Evolutionary conservation across 2,113 vertebrate genomes (phyloP).

Genomic region (Lepisosteus osseus): DNA sequence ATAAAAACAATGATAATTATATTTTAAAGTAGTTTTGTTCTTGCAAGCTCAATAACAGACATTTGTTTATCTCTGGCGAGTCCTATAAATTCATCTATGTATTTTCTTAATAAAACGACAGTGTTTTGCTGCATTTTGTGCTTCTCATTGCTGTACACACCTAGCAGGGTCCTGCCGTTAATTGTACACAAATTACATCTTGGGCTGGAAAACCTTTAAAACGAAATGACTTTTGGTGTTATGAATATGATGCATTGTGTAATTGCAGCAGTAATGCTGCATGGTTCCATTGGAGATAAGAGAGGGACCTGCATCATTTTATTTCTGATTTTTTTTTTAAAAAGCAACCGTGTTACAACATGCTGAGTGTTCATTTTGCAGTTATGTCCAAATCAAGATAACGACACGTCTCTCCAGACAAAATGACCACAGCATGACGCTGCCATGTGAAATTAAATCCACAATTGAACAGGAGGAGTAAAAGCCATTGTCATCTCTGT

Average conservation of each 20-base stretch:
- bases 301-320: slow-evolving; percentile 40
- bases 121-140: background rate
- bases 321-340: slow-evolving; percentile 17
- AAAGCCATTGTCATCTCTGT: slow-evolving; percentile 54
- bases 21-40: background rate
- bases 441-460: slow-evolving; percentile 74
- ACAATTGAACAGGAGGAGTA: slow-evolving; percentile 62
- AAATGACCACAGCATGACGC: slow-evolving; percentile 75
- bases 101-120: background rate
- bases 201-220: background rate
- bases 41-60: background rate
- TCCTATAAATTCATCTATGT: background rate
- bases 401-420: slow-evolving; percentile 74
- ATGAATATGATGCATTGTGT: slow-evolving; percentile 18
- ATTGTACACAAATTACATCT: slow-evolving; percentile 19
- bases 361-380: slow-evolving; percentile 62
- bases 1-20: background rate
- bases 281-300: slow-evolving; percentile 38
- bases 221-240: slow-evolving; percentile 9
- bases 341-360: slow-evolving; percentile 47
- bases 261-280: slow-evolving; percentile 26
- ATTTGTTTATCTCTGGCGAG: background rate
- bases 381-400: slow-evolving; percentile 73
- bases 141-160: background rate
- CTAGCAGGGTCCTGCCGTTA: background rate